Base-by-base conservation (phyloP, 2,113 vertebrate species). In the Poecile atricapillus region DNA sequence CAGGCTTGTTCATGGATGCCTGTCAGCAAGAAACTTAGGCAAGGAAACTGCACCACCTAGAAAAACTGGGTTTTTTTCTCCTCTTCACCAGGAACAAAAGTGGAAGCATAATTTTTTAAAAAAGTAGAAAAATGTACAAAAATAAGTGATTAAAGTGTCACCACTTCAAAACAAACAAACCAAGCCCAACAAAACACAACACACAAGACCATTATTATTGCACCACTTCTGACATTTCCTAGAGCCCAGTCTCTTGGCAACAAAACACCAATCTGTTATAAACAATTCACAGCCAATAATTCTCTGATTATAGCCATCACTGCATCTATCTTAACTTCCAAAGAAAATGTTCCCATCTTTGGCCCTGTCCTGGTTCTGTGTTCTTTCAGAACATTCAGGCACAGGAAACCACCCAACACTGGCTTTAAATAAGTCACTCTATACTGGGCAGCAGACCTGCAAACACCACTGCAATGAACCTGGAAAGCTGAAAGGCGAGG, bases 101-200 rank as follows among this genome's bases (percentile, higher is more conserved):
- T 6, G 6, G 24, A 83, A 80, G 28, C 12, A 52, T 1, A 35
- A 9, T 41, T 33, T 4, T 2, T 23, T 0, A 0, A 3, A 28
- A 25, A 78, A 47, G 25, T 19, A 55, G 37, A 6, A 47, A 78
- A 81, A 67, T 24, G 13, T 49, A 59, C 11, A 25, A 16, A 60
- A 79, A 11, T 24, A 83, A 91, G 27, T 77, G 46, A 43, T 41
- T 20, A 28, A 91, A 69, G 15, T 21, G 16, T 43, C 86, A 70
- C 27, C 41, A 70, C 41, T 82, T 92, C 22, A 64, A 81, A 86
- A 63, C 22, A 77, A 87, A 64, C 35, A 28, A 84, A 64, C 8
- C 5, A 13, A 15, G 6, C 28, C 14, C 9, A 81, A 52, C 47
- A 75, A 68, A 68, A 67, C 24, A 75, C 43, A 79, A 43, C 46